Percentiles rank a stretch among this genome's conserved stretches.
Evolutionary conservation across 2,797 vertebrate species (phyloP).

Genomic region (Dermochelys coriacea): DNA sequence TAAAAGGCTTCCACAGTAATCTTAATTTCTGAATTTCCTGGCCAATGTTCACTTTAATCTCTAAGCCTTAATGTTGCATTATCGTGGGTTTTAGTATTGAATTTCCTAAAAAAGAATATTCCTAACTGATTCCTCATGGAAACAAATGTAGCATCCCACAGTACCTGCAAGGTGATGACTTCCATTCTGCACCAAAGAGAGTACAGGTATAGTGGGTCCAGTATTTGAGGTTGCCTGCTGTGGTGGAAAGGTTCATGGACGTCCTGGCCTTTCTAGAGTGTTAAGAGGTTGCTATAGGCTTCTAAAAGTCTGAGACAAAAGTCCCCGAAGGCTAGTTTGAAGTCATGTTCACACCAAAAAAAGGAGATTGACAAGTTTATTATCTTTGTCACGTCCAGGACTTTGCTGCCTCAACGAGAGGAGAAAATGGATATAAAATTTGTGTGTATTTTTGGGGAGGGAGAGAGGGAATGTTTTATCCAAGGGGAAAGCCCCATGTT

Average conservation of each 20-base stretch:
- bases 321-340: rapidly evolving
- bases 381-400: background rate
- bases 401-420: background rate
- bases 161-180: background rate
- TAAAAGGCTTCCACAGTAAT: background rate
- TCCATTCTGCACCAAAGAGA: background rate
- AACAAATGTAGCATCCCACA: rapidly evolving
- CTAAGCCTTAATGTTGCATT: rapidly evolving
- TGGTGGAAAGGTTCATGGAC: background rate
- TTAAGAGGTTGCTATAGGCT: rapidly evolving
- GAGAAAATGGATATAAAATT: background rate
- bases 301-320: background rate
- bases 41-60: background rate
- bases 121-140: rapidly evolving
- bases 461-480: background rate
- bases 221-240: background rate
- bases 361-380: background rate
- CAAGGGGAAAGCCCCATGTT: background rate
- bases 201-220: background rate
- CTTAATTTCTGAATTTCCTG: background rate
- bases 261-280: background rate
- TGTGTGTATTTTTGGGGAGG: background rate
- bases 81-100: background rate
- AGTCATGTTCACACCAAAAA: rapidly evolving
- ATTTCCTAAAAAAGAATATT: rapidly evolving